Conservation (phyloP, 2,797 vertebrate species). For the Phoxinus dragarum region DNA sequence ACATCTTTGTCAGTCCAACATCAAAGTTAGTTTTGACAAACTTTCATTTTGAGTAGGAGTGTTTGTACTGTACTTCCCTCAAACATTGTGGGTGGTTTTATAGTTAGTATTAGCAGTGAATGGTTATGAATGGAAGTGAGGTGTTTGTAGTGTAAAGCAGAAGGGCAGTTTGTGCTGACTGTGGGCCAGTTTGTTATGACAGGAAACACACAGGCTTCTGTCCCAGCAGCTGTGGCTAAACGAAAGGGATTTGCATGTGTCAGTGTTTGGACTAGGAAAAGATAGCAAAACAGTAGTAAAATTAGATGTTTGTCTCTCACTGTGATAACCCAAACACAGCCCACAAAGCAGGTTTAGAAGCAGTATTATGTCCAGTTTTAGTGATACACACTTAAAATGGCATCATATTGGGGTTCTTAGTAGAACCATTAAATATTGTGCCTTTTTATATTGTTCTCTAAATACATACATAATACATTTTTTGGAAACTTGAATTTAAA, state of each 20-base stretch:
- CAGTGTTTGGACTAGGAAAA: slow-evolving; percentile 11
- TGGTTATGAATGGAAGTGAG: slow-evolving; percentile 6
- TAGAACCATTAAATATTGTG: not conserved
- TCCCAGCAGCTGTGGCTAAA: slow-evolving; percentile 23
- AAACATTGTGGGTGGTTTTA: not conserved
- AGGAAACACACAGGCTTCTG: slow-evolving; percentile 49
- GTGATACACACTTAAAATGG: not conserved
- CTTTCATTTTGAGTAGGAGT: not conserved
- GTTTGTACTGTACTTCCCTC: not conserved
- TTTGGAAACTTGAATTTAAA: not conserved
- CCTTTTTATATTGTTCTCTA: not conserved
- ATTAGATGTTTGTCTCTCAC: not conserved
- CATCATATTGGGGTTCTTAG: not conserved
- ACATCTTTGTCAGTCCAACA: not conserved
- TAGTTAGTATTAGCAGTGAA: not conserved
- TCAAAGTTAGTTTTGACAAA: not conserved
- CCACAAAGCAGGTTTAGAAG: not conserved
- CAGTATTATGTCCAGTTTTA: too few relatives aligned
- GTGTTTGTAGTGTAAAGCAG: slow-evolving; percentile 21
- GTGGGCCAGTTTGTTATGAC: slow-evolving; percentile 61
- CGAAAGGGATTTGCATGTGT: slow-evolving; percentile 52
- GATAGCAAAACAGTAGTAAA: not conserved
- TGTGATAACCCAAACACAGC: not conserved
- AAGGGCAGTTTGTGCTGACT: slow-evolving; percentile 65
- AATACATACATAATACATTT: not conserved